Conservation (phyloP, 1,140 invertebrate species). For the Apolygus lucorum region DNA sequence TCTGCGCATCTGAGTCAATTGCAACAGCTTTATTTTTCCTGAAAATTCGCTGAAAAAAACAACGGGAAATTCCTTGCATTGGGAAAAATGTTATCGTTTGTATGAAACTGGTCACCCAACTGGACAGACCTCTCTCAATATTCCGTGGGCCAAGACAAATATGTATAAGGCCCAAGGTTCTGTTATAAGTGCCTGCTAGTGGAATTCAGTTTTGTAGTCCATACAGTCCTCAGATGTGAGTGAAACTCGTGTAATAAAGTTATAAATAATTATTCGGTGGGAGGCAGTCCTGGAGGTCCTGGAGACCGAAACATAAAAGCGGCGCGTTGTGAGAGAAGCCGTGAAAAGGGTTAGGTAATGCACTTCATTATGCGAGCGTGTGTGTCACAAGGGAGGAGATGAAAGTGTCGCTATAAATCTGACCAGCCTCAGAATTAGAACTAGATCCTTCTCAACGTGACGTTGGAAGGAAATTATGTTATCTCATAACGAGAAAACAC, state of each 20-base stretch:
- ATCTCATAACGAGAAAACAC: neutral
- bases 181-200: too few species aligned
- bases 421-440: neutral
- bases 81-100: too few species aligned
- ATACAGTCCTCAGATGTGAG: neutral
- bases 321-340: neutral
- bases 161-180: too few species aligned
- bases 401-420: neutral
- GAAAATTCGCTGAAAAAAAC: too few species aligned
- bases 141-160: too few species aligned
- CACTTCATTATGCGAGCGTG: neutral
- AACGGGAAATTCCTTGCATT: too few species aligned
- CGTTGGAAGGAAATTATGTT: neutral
- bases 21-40: too few species aligned
- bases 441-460: neutral
- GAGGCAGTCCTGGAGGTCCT: neutral
- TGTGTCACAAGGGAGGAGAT: neutral
- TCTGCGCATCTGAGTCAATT: too few species aligned
- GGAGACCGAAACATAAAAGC: neutral
- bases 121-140: too few species aligned
- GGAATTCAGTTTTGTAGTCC: too few species aligned
- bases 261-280: neutral
- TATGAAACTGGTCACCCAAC: too few species aligned
- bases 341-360: neutral
- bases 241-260: neutral